Base-by-base conservation (phyloP, 2,113 vertebrate genomes). In the Podarcis cretensis region DNA sequence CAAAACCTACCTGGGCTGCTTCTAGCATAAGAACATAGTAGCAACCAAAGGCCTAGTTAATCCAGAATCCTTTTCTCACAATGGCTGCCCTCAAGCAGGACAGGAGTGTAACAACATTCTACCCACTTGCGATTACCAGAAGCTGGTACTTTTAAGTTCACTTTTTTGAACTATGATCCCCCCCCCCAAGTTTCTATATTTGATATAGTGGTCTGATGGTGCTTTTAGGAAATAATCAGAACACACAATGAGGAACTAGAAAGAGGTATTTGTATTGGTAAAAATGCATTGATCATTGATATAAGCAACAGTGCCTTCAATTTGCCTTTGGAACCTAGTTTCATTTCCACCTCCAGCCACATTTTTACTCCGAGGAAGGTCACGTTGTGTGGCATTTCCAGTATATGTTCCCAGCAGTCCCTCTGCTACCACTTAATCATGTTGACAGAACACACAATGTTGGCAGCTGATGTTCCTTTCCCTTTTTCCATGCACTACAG, bases 401-500 rank as follows among this genome's bases (percentile, higher is more conserved):
- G 69, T n/a, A 73, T 83, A 16, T 0, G 0, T 32, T 75, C 48
- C 43, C 87, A 89, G 75, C 63, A 86, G 40, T 12, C 73, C 89
- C 76, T 69, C 84, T 78, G 86, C 54, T 37, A 87, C 69, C 78
- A 77, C 87, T 92, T 79, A 88, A 83, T 63, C 74, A 54, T 63
- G 57, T 23, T 76, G 66, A 88, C 81, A 85, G 69, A 93, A 54
- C 71, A 68, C 73, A 82, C 40, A 75, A 10, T 0, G 0, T n/a
- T 80, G 76, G 84, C 74, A 93, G 86, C 75, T 86, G 69, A 90
- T 12, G 25, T 69, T 91, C 86, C 74, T 68, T 89, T 89, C 85
- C 84, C 83, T 23, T 86, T 80, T 91, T 71, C 71, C 54, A 92
- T 57, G 78, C 68, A 35, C 48, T 85, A 71, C 54, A 79, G 85